phyloP scores from a whole-genome alignment of 2,888 invertebrate genomes.

The Ophonus ardosiacus region DNA sequence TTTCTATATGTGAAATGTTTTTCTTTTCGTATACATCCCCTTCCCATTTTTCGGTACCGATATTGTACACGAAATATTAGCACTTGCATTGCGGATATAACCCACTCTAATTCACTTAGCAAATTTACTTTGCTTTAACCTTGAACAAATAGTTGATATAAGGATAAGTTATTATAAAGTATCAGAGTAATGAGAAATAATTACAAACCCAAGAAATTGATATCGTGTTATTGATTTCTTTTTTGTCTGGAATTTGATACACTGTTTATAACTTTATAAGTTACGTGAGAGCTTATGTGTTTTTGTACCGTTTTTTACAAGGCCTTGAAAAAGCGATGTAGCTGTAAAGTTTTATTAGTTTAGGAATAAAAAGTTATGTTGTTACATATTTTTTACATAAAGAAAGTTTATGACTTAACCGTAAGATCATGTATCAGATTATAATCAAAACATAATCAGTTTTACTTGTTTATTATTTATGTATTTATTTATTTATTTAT shows the following conservation, averaged over 20 bases:
- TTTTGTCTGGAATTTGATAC: neutral
- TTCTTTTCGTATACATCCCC: too few species aligned
- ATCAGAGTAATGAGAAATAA: neutral
- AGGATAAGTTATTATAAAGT: neutral
- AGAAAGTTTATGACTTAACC: neutral
- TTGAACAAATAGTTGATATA: neutral
- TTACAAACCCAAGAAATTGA: constrained; percentile 4
- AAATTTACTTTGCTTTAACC: neutral
- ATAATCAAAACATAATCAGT: neutral
- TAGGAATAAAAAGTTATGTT: neutral
- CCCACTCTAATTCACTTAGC: neutral
- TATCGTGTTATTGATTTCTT: constrained; percentile 9
- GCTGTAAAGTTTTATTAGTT: constrained; percentile 12
- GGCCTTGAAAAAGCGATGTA: constrained; percentile 22
- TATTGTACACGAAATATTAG: neutral
- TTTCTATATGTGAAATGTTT: too few species aligned
- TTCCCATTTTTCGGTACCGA: too few species aligned
- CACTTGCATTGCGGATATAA: neutral
- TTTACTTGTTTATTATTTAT: neutral
- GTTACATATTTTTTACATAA: neutral
- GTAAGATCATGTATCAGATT: neutral
- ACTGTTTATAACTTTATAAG: constrained; percentile 4
- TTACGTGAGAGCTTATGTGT: neutral
- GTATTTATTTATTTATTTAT: too few species aligned
- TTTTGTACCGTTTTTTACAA: neutral